Evolutionary conservation across 2,888 invertebrate species (phyloP), one percentile per base, ranked within the genome.

Genomic region (Biston betularia): DNA sequence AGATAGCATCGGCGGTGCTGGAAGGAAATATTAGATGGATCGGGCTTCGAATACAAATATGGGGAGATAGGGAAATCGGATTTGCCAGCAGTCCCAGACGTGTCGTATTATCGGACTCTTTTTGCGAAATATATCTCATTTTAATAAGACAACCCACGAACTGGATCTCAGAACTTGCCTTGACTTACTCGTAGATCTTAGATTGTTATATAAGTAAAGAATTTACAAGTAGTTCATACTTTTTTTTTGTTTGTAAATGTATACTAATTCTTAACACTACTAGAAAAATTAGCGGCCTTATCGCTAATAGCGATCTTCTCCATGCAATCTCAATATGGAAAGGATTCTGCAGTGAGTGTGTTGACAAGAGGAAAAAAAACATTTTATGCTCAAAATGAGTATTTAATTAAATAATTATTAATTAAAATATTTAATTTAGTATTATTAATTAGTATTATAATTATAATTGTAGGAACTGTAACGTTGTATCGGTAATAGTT

Each of bases 1-100:
- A 89, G 91, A 90, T 92, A 92, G 89, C 89, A 87, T 83, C 82
- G 87, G 86, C 83, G 86, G 88, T 90, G 89, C 87, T 89, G 90
- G 90, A 89, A 90, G 92, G 90, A 92, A 92, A 92, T 92, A 92
- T 93, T 90, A 92, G 92, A 92, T 84, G 89, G 89, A 92, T 92
- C 91, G 87, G 87, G 91, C 83, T 88, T 88, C 89, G 92, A 92
- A 92, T 93, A 93, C 92, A 93, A 92, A 93, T 93, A 92, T 91
- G 89, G 90, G 85, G 88, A 89, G 91, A 93, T 91, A 92, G 90
- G 92, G 87, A 92, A 93, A 93, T 93, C 91, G 83, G 90, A 92
- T 93, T 92, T 90, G 84, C 89, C 83, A 83, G 87, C 83, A 88
- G 86, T 89, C 88, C 87, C 90, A 87, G 92, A 86, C 90, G 89